Evolutionary conservation across 2,113 vertebrate species (phyloP).

Genomic region (western clawed frog (Xenopus tropicalis)): DNA sequence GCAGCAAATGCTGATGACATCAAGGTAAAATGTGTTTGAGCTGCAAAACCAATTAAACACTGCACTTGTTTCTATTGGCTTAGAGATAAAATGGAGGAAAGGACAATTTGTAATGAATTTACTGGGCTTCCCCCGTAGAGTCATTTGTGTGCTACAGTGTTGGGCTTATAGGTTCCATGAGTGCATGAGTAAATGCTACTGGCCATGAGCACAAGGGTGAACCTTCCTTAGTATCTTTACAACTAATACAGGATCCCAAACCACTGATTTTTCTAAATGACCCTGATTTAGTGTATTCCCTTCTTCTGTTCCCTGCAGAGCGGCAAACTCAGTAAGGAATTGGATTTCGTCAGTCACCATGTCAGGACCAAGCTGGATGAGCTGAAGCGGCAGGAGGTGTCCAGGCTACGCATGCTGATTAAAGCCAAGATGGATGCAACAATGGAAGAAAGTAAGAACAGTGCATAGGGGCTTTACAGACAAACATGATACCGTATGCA

Average conservation of each 20-base stretch:
- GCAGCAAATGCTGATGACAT: conserved; percentile 85
- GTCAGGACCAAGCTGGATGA: conserved; percentile 85
- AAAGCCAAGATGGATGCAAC: conserved; percentile 86
- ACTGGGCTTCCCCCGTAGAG: no score
- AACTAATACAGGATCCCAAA: no score
- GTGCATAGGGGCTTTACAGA: not conserved
- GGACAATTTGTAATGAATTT: no score
- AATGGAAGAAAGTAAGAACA: conserved; percentile 73
- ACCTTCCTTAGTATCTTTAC: no score
- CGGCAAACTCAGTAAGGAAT: conserved; percentile 82
- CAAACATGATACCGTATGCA: no score
- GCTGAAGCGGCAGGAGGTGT: conserved; percentile 87
- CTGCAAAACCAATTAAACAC: not conserved
- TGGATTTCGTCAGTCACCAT: conserved; percentile 85
- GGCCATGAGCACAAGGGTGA: no score
- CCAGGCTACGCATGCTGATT: conserved; percentile 83
- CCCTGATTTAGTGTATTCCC: no score
- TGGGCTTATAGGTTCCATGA: no score
- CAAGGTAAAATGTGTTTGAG: conserved; percentile 62
- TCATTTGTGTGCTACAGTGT: no score
- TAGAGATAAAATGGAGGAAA: not conserved
- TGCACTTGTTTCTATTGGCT: not conserved
- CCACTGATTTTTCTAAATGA: no score
- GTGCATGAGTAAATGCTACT: no score
- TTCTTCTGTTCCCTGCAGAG: conserved; percentile 59